Conservation (phyloP, 2,113 vertebrate species). For the Dinomys branickii region DNA sequence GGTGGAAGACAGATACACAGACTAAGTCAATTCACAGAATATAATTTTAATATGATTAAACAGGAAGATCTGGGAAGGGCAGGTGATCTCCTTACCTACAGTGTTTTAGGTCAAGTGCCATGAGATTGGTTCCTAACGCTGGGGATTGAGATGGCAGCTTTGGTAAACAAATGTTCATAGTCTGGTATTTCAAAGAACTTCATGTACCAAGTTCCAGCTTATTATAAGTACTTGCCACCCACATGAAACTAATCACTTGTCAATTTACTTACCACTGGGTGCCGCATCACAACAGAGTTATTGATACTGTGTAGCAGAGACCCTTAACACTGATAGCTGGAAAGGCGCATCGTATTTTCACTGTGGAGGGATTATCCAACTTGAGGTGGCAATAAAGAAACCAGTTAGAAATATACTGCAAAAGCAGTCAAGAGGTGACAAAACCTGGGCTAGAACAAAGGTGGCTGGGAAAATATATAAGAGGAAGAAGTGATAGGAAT, state of each 20-base stretch:
- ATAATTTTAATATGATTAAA: neutral
- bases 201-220: neutral
- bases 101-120: neutral
- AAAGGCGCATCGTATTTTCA: neutral
- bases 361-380: neutral
- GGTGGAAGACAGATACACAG: neutral
- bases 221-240: neutral
- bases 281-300: neutral
- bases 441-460: neutral
- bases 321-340: neutral
- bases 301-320: neutral
- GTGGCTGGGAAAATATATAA: neutral
- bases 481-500: neutral
- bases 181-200: neutral
- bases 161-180: neutral
- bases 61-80: neutral
- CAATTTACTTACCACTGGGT: neutral
- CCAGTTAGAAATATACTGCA: neutral
- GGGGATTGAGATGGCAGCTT: neutral
- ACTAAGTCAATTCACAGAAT: neutral
- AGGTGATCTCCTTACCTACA: neutral
- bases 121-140: neutral
- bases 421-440: neutral
- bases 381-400: neutral
- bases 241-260: neutral